A percentile compares a stretch with the other conserved stretches of the same genome.
Conservation (phyloP, 1,140 invertebrate species). For the Melipona quadrifasciata region DNA sequence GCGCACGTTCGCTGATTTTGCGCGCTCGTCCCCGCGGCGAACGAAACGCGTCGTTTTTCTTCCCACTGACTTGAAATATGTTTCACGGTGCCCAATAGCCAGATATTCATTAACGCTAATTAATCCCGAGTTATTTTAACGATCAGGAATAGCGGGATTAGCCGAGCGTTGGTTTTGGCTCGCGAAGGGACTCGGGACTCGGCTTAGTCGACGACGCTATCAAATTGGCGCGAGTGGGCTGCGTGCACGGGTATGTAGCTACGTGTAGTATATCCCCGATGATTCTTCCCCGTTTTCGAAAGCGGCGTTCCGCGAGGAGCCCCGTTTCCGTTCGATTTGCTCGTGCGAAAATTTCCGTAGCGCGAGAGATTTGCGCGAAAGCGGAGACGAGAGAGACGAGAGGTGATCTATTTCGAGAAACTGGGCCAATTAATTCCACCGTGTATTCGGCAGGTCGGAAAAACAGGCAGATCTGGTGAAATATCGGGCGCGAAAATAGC, state of each 20-base stretch:
- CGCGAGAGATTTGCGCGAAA: neutral
- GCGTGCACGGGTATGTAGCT: neutral
- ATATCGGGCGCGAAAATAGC: neutral
- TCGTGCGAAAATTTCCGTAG: conserved; percentile 15
- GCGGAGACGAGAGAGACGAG: conserved; percentile 13
- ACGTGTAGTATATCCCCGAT: neutral
- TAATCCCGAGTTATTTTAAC: conserved; percentile 73
- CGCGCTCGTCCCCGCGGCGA: neutral
- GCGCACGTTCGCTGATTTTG: neutral
- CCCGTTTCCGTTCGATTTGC: neutral
- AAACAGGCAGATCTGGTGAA: conserved; percentile 57
- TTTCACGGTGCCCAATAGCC: conserved; percentile 70
- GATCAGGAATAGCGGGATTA: conserved; percentile 13
- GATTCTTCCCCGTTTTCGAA: neutral
- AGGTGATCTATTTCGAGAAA: conserved; percentile 68
- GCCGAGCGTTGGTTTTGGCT: conserved; percentile 4
- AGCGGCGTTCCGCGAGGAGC: neutral
- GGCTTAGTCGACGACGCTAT: neutral
- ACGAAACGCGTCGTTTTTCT: neutral
- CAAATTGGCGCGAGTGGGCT: conserved; percentile 5
- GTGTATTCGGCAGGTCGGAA: conserved; percentile 62
- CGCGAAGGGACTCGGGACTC: neutral
- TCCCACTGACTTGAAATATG: conserved; percentile 61
- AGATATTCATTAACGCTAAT: conserved; percentile 77
- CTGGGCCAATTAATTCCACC: conserved; percentile 69